phyloP scores from a whole-genome alignment of 1,140 invertebrate species.

The Zaprionus gabonicus region DNA sequence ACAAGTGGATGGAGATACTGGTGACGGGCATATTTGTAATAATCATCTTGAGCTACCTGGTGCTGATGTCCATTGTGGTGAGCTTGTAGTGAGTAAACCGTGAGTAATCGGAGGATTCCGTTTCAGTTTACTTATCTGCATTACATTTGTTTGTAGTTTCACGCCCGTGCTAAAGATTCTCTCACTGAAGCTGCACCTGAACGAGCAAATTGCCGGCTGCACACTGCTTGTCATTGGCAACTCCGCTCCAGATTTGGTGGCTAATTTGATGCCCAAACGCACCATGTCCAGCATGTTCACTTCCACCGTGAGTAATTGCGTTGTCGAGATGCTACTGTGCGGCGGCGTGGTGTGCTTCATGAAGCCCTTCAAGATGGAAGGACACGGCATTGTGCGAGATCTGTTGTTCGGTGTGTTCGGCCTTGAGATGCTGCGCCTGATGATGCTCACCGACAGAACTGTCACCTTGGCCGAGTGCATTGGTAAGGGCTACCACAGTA shows the following conservation, averaged over 20 bases:
- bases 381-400: slow-evolving; percentile 31
- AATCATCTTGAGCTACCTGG: not conserved
- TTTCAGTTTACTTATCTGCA: too few species aligned
- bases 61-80: slow-evolving; percentile 33
- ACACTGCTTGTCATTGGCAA: slow-evolving; percentile 45
- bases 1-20: not conserved
- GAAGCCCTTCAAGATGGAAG: slow-evolving; percentile 54
- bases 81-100: slow-evolving; percentile 36
- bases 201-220: slow-evolving; percentile 57
- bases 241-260: slow-evolving; percentile 43
- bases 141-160: slow-evolving; percentile 23
- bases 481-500: slow-evolving; percentile 11
- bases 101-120: too few species aligned
- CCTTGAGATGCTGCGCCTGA: slow-evolving; percentile 6
- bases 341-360: slow-evolving; percentile 54
- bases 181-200: slow-evolving; percentile 35
- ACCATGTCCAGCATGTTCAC: slow-evolving; percentile 14
- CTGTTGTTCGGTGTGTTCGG: slow-evolving; percentile 46
- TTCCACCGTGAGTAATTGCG: slow-evolving; percentile 14
- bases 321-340: slow-evolving; percentile 42
- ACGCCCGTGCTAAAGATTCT: slow-evolving; percentile 49
- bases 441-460: not conserved
- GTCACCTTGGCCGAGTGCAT: not conserved
- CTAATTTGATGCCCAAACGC: slow-evolving; percentile 44
- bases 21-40: slow-evolving; percentile 11